phyloP scores from a whole-genome alignment of 2,113 vertebrate genomes.

The Cochlearius cochlearius region DNA sequence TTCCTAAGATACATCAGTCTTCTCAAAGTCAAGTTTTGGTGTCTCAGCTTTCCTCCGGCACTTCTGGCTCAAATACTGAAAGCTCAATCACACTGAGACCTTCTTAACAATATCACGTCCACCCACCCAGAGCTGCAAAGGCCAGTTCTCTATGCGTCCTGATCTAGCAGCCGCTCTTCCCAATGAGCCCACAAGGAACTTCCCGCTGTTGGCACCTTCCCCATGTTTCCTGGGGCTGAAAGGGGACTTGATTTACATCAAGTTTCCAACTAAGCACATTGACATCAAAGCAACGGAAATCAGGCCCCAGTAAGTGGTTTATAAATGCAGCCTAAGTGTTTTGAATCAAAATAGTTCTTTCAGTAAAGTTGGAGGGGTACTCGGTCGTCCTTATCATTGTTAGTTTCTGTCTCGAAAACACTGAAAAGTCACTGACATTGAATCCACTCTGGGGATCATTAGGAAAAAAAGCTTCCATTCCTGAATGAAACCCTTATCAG shows the following conservation, averaged over 20 bases:
- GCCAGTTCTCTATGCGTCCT: not conserved
- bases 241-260: slow-evolving; percentile 34
- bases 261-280: slow-evolving; percentile 24
- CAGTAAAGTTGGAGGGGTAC: not conserved
- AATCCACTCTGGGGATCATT: not conserved
- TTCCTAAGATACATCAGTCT: not conserved
- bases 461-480: not conserved
- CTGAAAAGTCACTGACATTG: not conserved
- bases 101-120: not conserved
- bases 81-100: not conserved
- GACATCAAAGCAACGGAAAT: slow-evolving; percentile 57
- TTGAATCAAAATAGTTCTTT: slow-evolving; percentile 54
- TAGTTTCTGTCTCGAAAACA: slow-evolving; percentile 29
- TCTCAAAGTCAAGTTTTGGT: not conserved
- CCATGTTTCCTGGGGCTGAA: not conserved
- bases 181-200: not conserved
- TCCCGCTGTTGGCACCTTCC: slow-evolving; percentile 12
- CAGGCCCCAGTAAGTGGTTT: slow-evolving; percentile 30
- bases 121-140: not conserved
- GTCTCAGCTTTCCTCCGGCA: not conserved
- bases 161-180: not conserved
- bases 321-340: slow-evolving; percentile 54
- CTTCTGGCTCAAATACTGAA: not conserved
- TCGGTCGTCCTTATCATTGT: not conserved
- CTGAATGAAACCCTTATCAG: not conserved